These are phyloP conservation scores for Mya arenaria DNA, from an alignment of 1,140 invertebrate genomes.

Conservation along the genomic window DNA sequence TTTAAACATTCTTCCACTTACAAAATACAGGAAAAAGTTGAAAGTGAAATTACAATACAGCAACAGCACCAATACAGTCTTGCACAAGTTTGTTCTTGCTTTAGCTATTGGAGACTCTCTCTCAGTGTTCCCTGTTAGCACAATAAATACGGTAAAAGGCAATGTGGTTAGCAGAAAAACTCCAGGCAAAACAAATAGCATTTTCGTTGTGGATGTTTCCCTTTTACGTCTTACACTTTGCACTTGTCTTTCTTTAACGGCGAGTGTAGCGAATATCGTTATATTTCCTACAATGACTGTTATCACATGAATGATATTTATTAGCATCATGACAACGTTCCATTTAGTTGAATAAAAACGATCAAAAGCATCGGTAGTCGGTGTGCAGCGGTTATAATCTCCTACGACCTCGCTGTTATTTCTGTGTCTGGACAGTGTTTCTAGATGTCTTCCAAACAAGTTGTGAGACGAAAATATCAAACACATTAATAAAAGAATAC, in stretches of 20 bases:
- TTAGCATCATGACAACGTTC: constrained; percentile 2
- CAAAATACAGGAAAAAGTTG: constrained; percentile 32
- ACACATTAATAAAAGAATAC: not conserved
- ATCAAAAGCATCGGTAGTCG: not conserved
- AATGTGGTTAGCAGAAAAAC: constrained; percentile 17
- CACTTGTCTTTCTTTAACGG: not conserved
- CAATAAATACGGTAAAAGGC: not conserved
- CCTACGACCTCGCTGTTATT: not conserved
- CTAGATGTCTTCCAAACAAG: not conserved
- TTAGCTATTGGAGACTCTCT: not conserved
- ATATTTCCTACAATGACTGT: not conserved
- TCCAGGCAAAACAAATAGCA: not conserved
- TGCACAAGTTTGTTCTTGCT: not conserved
- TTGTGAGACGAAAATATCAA: not conserved
- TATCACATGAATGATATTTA: constrained; percentile 1
- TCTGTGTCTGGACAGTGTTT: not conserved
- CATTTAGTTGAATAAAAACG: not conserved
- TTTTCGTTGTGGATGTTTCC: not conserved
- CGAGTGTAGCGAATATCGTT: not conserved
- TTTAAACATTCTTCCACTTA: constrained; percentile 16
- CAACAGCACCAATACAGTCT: not conserved
- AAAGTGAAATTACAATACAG: constrained; percentile 17
- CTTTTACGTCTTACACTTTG: not conserved
- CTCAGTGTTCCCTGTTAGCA: not conserved
- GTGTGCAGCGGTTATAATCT: not conserved